A percentile compares a stretch with the other conserved stretches of the same genome.
Conservation (phyloP, 2,888 invertebrate genomes). For the Ceraclea dissimilis region DNA sequence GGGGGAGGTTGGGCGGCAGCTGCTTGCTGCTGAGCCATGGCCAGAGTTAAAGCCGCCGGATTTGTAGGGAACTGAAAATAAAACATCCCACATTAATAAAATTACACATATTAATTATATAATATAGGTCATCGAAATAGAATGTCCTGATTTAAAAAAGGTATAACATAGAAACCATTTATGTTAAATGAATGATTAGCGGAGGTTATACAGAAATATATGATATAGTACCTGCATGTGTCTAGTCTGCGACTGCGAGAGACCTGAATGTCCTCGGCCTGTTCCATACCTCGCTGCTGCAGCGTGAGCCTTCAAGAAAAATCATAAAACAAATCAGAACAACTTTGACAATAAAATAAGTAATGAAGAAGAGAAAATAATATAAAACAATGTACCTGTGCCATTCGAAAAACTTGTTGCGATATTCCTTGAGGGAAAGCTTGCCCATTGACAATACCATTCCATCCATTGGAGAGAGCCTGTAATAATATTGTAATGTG, state of each 20-base stretch:
- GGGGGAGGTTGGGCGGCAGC: conserved; percentile 39
- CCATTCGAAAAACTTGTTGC: conserved; percentile 44
- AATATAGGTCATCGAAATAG: too few species aligned
- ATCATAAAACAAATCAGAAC: neutral
- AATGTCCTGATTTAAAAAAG: too few species aligned
- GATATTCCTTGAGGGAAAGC: conserved; percentile 37
- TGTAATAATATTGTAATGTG: conserved; percentile 2
- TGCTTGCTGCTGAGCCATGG: conserved; percentile 36
- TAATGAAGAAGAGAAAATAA: too few species aligned
- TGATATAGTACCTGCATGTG: conserved; percentile 19
- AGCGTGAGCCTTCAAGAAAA: conserved; percentile 30
- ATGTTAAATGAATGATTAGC: too few species aligned
- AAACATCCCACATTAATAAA: neutral
- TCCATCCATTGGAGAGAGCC: conserved; percentile 41
- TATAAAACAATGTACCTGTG: conserved; percentile 34
- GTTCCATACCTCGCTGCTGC: conserved; percentile 45
- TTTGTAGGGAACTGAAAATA: conserved; percentile 45
- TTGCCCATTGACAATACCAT: conserved; percentile 25
- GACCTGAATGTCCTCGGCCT: conserved; percentile 36
- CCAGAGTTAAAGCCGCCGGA: conserved; percentile 41
- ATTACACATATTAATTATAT: neutral
- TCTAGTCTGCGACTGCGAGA: conserved; percentile 32
- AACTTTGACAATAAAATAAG: too few species aligned
- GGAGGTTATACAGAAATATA: too few species aligned
- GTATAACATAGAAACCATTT: too few species aligned